These are phyloP conservation scores for Tragelaphus imberbis DNA, from an alignment of 2,113 vertebrate species.

Conservation along the genomic window DNA sequence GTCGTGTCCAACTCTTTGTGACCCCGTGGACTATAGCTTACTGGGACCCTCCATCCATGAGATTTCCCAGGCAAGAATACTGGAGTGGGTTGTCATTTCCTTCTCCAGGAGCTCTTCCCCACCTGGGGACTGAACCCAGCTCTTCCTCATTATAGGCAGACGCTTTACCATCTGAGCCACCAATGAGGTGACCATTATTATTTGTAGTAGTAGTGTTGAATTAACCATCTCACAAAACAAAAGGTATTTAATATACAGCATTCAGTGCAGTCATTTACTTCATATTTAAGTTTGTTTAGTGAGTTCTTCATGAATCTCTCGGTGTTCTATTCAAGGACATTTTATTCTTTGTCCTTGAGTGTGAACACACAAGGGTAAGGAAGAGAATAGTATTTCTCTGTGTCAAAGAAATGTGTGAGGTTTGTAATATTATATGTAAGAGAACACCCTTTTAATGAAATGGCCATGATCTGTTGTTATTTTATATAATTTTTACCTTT, in stretches of 20 bases:
- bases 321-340: background rate
- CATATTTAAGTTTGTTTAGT: background rate
- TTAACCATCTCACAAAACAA: background rate
- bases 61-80: background rate
- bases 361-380: background rate
- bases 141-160: too few species aligned
- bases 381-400: background rate
- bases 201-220: background rate
- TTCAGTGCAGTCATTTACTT: background rate
- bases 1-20: background rate
- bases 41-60: background rate
- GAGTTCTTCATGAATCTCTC: background rate
- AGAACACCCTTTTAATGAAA: slow-evolving; percentile 34
- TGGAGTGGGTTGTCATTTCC: background rate
- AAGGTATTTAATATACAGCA: background rate
- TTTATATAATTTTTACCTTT: slow-evolving; percentile 50
- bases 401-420: background rate
- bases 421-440: background rate
- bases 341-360: background rate
- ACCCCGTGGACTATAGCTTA: background rate
- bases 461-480: slow-evolving; percentile 33
- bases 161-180: too few species aligned
- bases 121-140: too few species aligned
- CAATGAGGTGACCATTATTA: background rate
- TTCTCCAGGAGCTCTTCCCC: background rate